Evolutionary conservation across 2,113 vertebrate species (phyloP).

Genomic region (Rhinichthys klamathensis): DNA sequence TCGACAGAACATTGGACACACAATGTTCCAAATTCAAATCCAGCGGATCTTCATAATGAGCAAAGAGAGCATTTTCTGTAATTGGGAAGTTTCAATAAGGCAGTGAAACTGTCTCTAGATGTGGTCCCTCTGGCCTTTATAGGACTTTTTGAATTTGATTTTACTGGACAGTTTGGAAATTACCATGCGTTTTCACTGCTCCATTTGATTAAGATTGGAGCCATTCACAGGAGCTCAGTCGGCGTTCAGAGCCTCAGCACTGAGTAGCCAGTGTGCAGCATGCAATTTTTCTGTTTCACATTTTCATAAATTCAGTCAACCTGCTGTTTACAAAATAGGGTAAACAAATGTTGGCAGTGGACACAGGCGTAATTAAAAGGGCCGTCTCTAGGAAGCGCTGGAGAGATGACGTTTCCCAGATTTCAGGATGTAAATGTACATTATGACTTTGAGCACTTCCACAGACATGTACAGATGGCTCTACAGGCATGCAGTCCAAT

Average conservation of each 20-base stretch:
- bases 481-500: background rate
- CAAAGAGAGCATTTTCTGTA: conserved; percentile 21
- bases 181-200: conserved; percentile 37
- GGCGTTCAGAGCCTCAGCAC: background rate
- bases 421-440: background rate
- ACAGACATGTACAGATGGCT: conserved; percentile 36
- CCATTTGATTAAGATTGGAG: conserved; percentile 29
- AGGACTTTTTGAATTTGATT: conserved; percentile 39
- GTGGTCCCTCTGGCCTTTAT: conserved; percentile 20
- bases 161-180: conserved; percentile 43
- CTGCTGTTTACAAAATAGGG: conserved; percentile 25
- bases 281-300: conserved; percentile 39
- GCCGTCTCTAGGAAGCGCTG: background rate
- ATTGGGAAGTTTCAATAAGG: conserved; percentile 38
- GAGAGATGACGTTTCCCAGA: background rate
- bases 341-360: conserved; percentile 28
- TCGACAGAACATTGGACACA: conserved; percentile 1
- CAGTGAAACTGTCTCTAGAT: conserved; percentile 1
- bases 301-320: conserved; percentile 39
- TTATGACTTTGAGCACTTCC: background rate
- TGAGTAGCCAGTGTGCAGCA: background rate
- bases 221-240: conserved; percentile 21
- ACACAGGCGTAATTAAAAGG: conserved; percentile 12
- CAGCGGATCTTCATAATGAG: conserved; percentile 14
- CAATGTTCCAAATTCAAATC: conserved; percentile 11